Base-by-base conservation (phyloP, 2,797 vertebrate species). In the Cetoscarus ocellatus region DNA sequence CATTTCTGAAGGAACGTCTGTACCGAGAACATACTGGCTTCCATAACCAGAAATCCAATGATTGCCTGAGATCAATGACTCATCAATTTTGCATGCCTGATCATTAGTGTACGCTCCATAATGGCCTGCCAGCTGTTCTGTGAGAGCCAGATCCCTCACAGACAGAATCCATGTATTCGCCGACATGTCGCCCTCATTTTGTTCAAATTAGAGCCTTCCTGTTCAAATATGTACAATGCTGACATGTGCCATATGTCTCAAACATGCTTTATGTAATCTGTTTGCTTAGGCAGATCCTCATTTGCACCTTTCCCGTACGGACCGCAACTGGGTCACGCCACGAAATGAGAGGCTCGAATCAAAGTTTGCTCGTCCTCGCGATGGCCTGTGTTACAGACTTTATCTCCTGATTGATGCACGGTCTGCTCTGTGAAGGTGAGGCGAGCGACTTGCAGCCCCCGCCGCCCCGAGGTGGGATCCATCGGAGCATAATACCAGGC, bases 1-100 rank as follows among this genome's bases (percentile, higher is more conserved):
- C 50, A 8, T 11, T 51, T 18, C 34, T 12, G 19, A 51, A 27
- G 27, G 27, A 34, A 51, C n/a, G 34, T 54, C 52, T 14, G 13
- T 5, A n/a, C 34, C 8, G 35, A 54, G 35, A n/a, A 38, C 35
- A 35, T 36, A 6, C 27, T 27, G 34, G 11, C 52, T 85, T 80
- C 67, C 72, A 80, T 77, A 57, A 51, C 53, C 67, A 53, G 55
- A 79, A 87, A 82, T 76, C 80, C 70, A 56, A 54, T 64, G 76
- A 80, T 71, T 62, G 53, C 72, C 40, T 27, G 57, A 88, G 76
- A 92, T 87, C 80, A 86, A 91, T 89, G 88, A 83, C 77, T 90
- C 87, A 91, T 92, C 87, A 90, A 90, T 91, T 87, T 88, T 93
- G 82, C 84, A 92, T 86, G 77, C 76, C 73, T 78, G 82, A 85